Conservation (phyloP, 2,797 vertebrate species). For the Podargus strigoides region DNA sequence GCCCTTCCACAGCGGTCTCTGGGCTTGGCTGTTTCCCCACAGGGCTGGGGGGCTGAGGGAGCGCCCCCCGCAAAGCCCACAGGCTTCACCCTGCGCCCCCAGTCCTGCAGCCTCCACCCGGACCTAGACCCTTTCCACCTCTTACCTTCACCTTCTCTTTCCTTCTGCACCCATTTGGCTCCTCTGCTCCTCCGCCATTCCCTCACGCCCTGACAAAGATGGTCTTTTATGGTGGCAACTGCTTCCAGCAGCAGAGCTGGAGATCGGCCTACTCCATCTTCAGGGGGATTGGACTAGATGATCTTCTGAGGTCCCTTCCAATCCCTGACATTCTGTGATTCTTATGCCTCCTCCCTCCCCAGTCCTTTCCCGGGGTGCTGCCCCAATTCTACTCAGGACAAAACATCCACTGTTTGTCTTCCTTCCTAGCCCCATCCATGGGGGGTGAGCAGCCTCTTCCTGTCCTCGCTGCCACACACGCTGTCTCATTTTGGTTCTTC, state of each 20-base stretch:
- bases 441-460: neutral
- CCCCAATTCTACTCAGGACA: neutral
- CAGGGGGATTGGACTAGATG: too few species aligned
- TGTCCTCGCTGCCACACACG: neutral
- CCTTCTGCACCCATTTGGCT: fast-evolving
- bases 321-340: too few species aligned
- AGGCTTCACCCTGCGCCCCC: neutral
- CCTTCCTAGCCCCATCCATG: neutral
- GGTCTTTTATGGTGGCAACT: neutral
- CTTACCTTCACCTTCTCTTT: neutral
- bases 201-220: fast-evolving
- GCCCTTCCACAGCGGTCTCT: too few species aligned
- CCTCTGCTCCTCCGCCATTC: neutral
- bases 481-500: neutral
- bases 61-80: fast-evolving
- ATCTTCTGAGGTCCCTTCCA: too few species aligned
- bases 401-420: neutral
- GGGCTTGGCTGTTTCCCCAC: neutral
- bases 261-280: neutral
- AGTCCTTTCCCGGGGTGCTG: neutral
- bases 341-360: neutral
- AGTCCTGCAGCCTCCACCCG: too few species aligned
- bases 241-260: neutral
- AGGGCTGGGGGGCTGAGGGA: neutral
- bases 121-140: neutral